A percentile compares a stretch with the other conserved stretches of the same genome.
These are phyloP conservation scores for Oophaga sylvatica DNA, from an alignment of 2,797 vertebrate genomes.

Conservation along the genomic window DNA sequence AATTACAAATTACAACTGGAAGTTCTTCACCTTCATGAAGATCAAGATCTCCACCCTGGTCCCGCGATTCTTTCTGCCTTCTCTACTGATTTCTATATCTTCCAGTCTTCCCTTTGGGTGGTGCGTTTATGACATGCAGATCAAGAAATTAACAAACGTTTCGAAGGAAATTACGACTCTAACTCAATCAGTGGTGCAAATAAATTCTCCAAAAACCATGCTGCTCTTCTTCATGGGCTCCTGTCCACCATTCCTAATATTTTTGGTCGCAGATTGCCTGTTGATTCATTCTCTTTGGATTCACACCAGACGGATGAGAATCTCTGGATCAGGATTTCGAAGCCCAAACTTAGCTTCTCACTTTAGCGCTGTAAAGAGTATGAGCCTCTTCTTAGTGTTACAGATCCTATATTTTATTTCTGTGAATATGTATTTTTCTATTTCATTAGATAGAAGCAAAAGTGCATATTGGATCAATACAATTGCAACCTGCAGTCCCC, in stretches of 20 bases:
- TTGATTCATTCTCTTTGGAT: background rate
- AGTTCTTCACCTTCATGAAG: slow-evolving; percentile 67
- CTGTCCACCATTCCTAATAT: background rate
- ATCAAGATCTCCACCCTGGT: slow-evolving; percentile 62
- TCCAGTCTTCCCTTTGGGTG: background rate
- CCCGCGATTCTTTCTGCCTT: slow-evolving; percentile 62
- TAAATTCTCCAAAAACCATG: background rate
- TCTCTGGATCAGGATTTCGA: background rate
- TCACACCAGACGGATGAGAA: background rate
- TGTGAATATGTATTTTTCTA: background rate
- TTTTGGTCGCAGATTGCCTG: background rate
- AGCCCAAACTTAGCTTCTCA: background rate
- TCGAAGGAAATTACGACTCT: background rate
- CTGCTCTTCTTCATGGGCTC: background rate
- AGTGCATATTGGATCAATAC: accelerated
- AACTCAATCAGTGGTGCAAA: no score
- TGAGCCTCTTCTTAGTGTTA: background rate
- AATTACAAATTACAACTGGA: slow-evolving; percentile 61
- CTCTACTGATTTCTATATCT: slow-evolving; percentile 59
- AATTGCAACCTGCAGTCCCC: background rate
- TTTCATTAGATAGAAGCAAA: accelerated
- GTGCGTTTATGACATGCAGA: background rate
- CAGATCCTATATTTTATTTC: background rate
- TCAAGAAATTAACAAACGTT: background rate
- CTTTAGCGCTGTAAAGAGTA: slow-evolving; percentile 3